Percentiles rank a stretch among this genome's conserved stretches.
These are phyloP conservation scores for Furcifer pardalis DNA, from an alignment of 2,797 vertebrate species.

Conservation along the genomic window DNA sequence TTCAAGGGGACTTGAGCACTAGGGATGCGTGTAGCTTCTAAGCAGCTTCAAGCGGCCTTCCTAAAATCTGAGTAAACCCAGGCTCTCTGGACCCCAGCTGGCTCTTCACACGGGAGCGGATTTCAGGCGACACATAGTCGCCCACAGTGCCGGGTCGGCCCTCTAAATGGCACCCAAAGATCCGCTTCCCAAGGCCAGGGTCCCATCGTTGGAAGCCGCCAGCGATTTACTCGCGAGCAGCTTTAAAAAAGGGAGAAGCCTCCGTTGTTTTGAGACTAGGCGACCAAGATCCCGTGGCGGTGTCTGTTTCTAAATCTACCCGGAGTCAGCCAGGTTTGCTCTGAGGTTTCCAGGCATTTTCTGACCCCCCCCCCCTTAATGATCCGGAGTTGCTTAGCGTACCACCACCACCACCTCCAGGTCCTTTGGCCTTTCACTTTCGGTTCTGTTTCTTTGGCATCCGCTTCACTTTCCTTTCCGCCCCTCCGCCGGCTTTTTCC, in stretches of 20 bases:
- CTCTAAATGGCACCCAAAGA: background rate
- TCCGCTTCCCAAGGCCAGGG: background rate
- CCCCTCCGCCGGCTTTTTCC: slow-evolving; percentile 48
- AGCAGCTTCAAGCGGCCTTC: background rate
- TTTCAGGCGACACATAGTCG: background rate
- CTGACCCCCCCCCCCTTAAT: background rate
- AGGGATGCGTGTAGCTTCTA: no score
- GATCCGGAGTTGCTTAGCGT: background rate
- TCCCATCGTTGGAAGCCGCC: no score
- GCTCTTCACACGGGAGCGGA: background rate
- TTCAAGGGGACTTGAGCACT: background rate
- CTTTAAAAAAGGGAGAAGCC: no score
- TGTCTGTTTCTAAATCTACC: background rate
- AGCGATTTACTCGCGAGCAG: no score
- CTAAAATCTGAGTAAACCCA: background rate
- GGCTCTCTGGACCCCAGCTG: background rate
- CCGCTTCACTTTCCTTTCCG: slow-evolving; percentile 51
- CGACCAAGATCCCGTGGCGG: background rate
- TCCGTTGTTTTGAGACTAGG: background rate
- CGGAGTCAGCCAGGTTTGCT: background rate
- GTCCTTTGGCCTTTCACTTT: background rate
- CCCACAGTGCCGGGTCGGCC: no score
- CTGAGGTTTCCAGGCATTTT: background rate
- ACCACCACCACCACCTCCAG: no score
- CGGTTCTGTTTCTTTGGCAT: background rate